Evolutionary conservation across 2,113 vertebrate species (phyloP).

Genomic region (Regulus satrapa): DNA sequence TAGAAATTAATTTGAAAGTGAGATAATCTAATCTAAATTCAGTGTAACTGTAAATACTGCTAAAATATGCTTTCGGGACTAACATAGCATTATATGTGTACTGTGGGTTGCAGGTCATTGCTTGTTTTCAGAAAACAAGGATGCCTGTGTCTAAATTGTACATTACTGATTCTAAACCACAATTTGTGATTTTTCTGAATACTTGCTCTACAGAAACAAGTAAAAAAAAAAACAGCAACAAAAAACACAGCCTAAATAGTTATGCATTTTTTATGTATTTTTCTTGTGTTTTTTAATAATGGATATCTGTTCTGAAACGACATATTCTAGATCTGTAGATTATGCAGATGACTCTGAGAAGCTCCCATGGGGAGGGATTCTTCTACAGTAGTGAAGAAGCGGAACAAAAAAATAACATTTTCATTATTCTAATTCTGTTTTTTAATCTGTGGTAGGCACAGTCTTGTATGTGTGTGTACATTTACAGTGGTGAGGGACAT

Average conservation of each 20-base stretch:
- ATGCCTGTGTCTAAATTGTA: conserved; percentile 35
- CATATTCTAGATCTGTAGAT: not conserved
- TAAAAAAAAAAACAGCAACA: not conserved
- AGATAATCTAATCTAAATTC: conserved; percentile 35
- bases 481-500: not conserved
- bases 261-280: not conserved
- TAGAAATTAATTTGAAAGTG: conserved; percentile 22
- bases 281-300: not conserved
- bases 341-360: not conserved
- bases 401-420: not conserved
- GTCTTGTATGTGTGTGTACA: not conserved
- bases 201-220: not conserved
- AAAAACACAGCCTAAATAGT: not conserved
- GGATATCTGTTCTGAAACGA: not conserved
- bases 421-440: not conserved
- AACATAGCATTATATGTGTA: not conserved
- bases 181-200: conserved; percentile 1
- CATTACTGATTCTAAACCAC: not conserved
- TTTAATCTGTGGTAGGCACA: not conserved
- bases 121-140: conserved; percentile 53
- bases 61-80: conserved; percentile 33
- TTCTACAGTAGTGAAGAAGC: not conserved
- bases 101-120: not conserved
- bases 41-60: conserved; percentile 27
- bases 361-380: not conserved